Conservation (phyloP, 2,113 vertebrate species). For the Tringa solitaria region DNA sequence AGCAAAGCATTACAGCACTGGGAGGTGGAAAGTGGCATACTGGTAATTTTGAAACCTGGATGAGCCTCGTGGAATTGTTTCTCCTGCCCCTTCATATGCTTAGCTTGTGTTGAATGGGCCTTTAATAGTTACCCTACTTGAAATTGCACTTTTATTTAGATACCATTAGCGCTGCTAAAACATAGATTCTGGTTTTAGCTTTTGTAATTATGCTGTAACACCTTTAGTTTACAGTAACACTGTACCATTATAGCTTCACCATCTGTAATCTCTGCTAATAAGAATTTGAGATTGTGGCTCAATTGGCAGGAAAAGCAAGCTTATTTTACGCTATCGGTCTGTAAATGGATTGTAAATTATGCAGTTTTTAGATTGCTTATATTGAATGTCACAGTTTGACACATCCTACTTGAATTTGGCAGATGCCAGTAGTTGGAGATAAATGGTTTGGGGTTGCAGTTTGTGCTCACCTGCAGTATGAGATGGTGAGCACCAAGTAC, state of each 20-base stretch:
- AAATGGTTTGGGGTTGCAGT: background rate
- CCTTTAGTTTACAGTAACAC: background rate
- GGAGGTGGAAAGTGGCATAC: background rate
- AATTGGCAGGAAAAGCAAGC: background rate
- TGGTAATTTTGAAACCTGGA: background rate
- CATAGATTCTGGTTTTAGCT: background rate
- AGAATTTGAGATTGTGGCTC: background rate
- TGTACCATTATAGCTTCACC: background rate
- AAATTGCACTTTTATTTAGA: slow-evolving; percentile 25
- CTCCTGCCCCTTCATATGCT: background rate
- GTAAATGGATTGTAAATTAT: background rate
- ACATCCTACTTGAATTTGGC: background rate
- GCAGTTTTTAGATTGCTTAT: background rate
- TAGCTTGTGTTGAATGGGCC: background rate
- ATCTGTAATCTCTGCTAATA: background rate
- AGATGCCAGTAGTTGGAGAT: background rate
- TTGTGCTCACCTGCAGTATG: background rate
- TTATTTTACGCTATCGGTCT: background rate
- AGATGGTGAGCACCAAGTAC: background rate
- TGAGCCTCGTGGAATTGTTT: background rate
- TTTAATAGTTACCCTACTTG: slow-evolving; percentile 6
- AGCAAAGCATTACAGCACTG: background rate
- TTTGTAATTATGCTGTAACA: slow-evolving; percentile 19
- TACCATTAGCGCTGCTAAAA: slow-evolving; percentile 1
- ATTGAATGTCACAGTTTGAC: background rate